These are phyloP conservation scores for Drosophila villosipedis DNA, from an alignment of 2,888 invertebrate species.

Conservation along the genomic window DNA sequence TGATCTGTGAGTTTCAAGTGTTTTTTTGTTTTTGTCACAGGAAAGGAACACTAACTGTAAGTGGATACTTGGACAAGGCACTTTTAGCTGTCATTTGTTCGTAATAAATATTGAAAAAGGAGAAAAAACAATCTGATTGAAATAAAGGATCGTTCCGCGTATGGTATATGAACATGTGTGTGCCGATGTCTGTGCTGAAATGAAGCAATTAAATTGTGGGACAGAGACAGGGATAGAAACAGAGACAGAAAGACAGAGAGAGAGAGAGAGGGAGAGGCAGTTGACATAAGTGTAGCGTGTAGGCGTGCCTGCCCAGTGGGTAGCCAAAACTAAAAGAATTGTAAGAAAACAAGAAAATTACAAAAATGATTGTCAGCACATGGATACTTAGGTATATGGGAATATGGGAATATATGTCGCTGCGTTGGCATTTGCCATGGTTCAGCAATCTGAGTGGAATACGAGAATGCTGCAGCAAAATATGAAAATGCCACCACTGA, in stretches of 20 bases:
- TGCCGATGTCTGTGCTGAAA: constrained; percentile 42
- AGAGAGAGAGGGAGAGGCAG: not conserved
- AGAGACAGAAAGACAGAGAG: not conserved
- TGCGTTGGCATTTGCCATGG: constrained; percentile 50
- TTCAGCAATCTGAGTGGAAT: constrained; percentile 15
- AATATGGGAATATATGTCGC: constrained; percentile 35
- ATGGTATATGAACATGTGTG: constrained; percentile 25
- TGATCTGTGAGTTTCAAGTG: constrained; percentile 63
- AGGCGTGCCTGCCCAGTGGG: constrained; percentile 44
- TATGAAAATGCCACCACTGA: constrained; percentile 26
- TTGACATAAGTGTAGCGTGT: constrained; percentile 15
- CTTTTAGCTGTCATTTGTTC: constrained; percentile 72
- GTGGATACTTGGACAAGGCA: constrained; percentile 70
- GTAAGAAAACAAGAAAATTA: constrained; percentile 8
- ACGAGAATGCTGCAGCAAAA: constrained; percentile 15
- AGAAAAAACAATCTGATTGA: constrained; percentile 7
- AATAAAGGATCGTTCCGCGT: constrained; percentile 47
- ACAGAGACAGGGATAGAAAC: not conserved
- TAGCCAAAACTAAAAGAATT: constrained; percentile 12
- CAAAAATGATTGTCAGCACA: constrained; percentile 62
- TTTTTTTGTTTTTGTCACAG: constrained; percentile 32
- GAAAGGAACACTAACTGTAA: constrained; percentile 47
- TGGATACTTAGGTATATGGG: constrained; percentile 24
- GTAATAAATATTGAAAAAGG: constrained; percentile 61
- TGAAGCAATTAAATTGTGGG: constrained; percentile 47